A percentile compares a stretch with the other conserved stretches of the same genome.
These are phyloP conservation scores for Cromileptes altivelis DNA, from an alignment of 2,113 vertebrate genomes.

Conservation along the genomic window DNA sequence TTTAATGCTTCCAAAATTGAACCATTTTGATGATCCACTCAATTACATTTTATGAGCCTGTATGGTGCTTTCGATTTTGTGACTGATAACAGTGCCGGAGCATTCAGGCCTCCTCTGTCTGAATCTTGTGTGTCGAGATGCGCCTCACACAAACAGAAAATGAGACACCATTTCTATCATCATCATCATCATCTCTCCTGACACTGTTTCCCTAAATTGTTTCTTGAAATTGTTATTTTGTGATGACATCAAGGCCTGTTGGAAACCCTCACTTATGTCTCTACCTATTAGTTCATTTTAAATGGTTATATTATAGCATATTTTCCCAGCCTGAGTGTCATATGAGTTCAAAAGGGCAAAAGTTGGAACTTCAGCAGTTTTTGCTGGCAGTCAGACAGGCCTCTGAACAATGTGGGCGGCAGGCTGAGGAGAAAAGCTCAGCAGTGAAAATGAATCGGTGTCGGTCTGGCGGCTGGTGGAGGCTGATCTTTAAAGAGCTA, in stretches of 20 bases:
- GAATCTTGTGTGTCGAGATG: neutral
- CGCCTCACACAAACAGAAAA: neutral
- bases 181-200: neutral
- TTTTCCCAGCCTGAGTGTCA: neutral
- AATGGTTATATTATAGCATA: neutral
- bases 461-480: neutral
- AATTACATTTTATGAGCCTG: neutral
- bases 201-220: neutral
- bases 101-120: neutral
- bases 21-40: neutral
- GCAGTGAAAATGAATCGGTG: conserved; percentile 3
- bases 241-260: no score
- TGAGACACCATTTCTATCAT: neutral
- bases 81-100: neutral
- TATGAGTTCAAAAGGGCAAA: conserved; percentile 4
- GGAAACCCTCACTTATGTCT: neutral
- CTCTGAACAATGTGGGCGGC: neutral
- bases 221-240: neutral
- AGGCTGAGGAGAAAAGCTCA: neutral
- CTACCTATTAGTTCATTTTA: neutral
- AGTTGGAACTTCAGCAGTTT: neutral
- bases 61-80: neutral
- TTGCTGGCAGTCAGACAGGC: neutral
- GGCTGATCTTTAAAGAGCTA: conserved; percentile 45
- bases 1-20: neutral